Evolutionary conservation across 1,140 invertebrate genomes (phyloP), one percentile per base, ranked within the genome.

Genomic region (Laodelphax striatellus): DNA sequence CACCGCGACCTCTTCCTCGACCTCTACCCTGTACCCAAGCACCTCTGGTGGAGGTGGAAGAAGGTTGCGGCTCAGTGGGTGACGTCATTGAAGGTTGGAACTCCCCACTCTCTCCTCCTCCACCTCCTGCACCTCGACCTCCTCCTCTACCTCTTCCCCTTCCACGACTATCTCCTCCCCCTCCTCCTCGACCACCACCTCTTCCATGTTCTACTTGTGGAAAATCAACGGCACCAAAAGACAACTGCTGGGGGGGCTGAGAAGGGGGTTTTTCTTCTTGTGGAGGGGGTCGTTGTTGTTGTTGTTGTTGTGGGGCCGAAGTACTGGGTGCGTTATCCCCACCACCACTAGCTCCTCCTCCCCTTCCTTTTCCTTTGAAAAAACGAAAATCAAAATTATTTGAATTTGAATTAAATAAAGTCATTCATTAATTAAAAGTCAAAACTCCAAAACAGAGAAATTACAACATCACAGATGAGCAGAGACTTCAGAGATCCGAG

Each of bases 241-340:
- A 24, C n/a, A 10, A 16, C 19, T 42, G 43, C 1, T 42, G 43
- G 1, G 57, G 21, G 4, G 43, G 61, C 10, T 66, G 56, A n/a
- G 62, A 44, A 22, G 55, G 42, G 22, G 41, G 52, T 21, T 21
- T 62, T 22, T 60, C 63, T 52, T 63, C 16, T 17, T 31, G 38
- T 34, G 10, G 4, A n/a, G 21, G 38, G 16, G 1, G 17, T 10
- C n/a, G 34, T 52, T 14, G 61, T 8, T 38, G 53, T 34, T 57
- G 4, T 17, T 46, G 53, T 38, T 57, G 4, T 14, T n/a, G 46
- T 46, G 9, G 38, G n/a, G 28, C 28, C 16, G 16, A 41, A 21
- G 44, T 50, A 38, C 28, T 3, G 16, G 17, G 38, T 22, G 13
- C 55, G 5, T 31, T 28, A 58, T 38, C 2, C 13, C 59, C 52